Evolutionary conservation across 2,797 vertebrate species (phyloP), one percentile per base, ranked within the genome.

Genomic region (Salarias fasciatus): DNA sequence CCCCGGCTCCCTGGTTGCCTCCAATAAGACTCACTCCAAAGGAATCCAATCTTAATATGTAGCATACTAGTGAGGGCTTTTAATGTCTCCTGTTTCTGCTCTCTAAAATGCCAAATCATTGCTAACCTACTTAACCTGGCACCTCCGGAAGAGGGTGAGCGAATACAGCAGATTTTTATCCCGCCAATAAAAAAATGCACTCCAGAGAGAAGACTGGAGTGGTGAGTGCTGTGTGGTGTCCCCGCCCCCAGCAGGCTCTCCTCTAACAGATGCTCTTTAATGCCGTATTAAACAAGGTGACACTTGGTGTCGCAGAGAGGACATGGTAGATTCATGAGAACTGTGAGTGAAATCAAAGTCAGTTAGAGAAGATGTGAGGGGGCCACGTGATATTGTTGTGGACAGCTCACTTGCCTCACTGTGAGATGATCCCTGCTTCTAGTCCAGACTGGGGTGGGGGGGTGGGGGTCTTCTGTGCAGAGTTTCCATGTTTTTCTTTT

Each of bases 51-150:
- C 73, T 70, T 81, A 82, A 90, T 86, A 86, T 61, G 72, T 75
- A 75, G 64, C 62, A 72, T 75, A 72, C 73, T 77, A 78, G 71
- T 72, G 66, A 73, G 70, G 68, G 83, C 86, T 92, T 91, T 90
- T 88, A 89, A 87, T 88, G 84, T 84, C 83, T 90, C 80, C 69
- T 75, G 63, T 88, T 89, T 86, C 88, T 71, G 56, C 50, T 52
- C 76, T 88, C 54, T 73, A 78, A 87, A 86, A 85, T 78, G 65
- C 72, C 69, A 79, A 86, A 89, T 92, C 88, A 84, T 88, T 91
- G 83, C 83, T 82, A 92, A 93, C 79, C 60, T 65, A 77, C 73
- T 92, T 90, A 81, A 84, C 65, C 70, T 59, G 66, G 69, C 84
- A 84, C 79, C 82, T 69, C 75, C 31, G 50, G 80, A 85, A 84